Evolutionary conservation across 2,113 vertebrate species (phyloP).

Genomic region (Hippocampus guttulatus): DNA sequence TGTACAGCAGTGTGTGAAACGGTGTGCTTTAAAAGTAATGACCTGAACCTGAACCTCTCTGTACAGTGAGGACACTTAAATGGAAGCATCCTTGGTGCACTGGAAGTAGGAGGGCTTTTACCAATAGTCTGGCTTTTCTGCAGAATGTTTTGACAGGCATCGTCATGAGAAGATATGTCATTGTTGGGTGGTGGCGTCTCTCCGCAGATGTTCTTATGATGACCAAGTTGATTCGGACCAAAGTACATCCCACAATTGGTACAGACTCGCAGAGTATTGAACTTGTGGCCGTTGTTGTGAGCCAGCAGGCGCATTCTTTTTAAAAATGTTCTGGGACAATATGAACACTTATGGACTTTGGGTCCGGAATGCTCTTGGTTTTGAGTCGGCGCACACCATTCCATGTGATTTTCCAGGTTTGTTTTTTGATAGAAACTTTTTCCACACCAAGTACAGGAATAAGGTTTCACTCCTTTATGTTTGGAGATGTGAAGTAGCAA

Average conservation of each 20-base stretch:
- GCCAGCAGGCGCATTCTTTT: constrained; percentile 37
- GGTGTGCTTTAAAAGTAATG: constrained; percentile 61
- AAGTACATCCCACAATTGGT: constrained; percentile 62
- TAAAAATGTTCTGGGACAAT: constrained; percentile 59
- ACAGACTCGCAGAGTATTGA: constrained; percentile 56
- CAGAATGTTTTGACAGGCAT: not conserved
- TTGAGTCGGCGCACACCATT: constrained; percentile 37
- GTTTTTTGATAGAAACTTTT: constrained; percentile 54
- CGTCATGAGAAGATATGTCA: not conserved
- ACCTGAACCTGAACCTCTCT: constrained; percentile 56
- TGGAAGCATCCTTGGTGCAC: constrained; percentile 16
- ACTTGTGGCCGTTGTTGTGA: constrained; percentile 60
- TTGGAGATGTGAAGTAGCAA: constrained; percentile 64
- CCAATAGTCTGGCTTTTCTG: not conserved
- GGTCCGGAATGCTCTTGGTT: not conserved
- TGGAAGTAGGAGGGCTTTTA: constrained; percentile 15
- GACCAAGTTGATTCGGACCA: constrained; percentile 45
- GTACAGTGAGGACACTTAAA: constrained; percentile 65
- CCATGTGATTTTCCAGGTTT: constrained; percentile 48
- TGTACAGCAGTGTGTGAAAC: constrained; percentile 53
- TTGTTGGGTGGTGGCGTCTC: not conserved
- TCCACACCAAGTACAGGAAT: constrained; percentile 63
- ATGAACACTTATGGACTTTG: constrained; percentile 34
- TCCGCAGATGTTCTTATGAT: constrained; percentile 44
- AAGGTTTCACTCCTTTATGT: constrained; percentile 67